Base-by-base conservation (phyloP, 2,113 vertebrate genomes). In the Acinonyx jubatus region DNA sequence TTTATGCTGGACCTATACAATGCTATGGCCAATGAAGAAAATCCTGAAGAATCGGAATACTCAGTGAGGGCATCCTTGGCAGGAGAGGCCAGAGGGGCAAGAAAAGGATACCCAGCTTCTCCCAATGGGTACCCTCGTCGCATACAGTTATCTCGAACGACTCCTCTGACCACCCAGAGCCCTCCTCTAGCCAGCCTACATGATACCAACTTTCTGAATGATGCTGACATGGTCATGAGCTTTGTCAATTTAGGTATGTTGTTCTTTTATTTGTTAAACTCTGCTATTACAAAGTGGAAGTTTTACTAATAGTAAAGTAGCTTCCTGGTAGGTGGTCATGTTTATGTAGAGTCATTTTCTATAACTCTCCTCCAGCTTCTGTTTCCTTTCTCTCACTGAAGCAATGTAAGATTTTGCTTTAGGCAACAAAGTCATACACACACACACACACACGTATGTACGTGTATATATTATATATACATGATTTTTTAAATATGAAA, bases 1-100 rank as follows among this genome's bases (percentile, higher is more conserved):
- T 99, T 99, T 98, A 99, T 99, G 99, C 99, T 99, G 98, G 99
- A 99, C 99, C 99, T 99, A 36, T 99, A 99, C 99, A 99, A 99
- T 98, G 99, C 99, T 92, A 99, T 99, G 99, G 98, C 99, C 97
- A 99, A 99, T 94, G 99, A 99, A 98, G 99, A 99, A 91, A 99
- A 99, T 84, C 94, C 99, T 1, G 99, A 99, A 94, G 98, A 98
- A 85, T 97, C 99, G 91, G 99, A 99, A 50, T 99, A 99, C 83
- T 99, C 99, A 3, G 98, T 98, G 36, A 99, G 99, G 98, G 99
- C 99, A 97, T 98, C 99, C 93, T 97, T 99, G 98, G 97, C 98
- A 96, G 99, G 98, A 98, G 99, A 99, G 57, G 98, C 98, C 97
- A 99, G 99, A 98, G 99, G 98, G 96, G 95, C 99, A 87, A 99